Percentiles rank a stretch among this genome's conserved stretches.
These are phyloP conservation scores for Hippocampus barbouri DNA, from an alignment of 2,113 vertebrate genomes.

Conservation along the genomic window DNA sequence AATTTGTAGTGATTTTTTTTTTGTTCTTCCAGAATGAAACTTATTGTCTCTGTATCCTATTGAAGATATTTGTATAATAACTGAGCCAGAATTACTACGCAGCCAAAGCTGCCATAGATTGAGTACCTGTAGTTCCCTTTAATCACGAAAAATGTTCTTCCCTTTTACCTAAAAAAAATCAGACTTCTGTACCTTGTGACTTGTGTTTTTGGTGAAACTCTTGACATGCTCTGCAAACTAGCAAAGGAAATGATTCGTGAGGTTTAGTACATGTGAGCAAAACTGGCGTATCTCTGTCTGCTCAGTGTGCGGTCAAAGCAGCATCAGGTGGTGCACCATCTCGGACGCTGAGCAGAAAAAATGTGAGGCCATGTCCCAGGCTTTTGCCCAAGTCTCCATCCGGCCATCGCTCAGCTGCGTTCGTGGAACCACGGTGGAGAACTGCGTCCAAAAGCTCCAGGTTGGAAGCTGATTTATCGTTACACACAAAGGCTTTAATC, in stretches of 20 bases:
- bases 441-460: conserved; percentile 78
- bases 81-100: no score
- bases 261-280: no score
- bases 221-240: background rate
- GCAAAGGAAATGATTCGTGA: no score
- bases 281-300: background rate
- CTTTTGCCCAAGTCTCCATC: conserved; percentile 74
- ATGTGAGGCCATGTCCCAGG: conserved; percentile 78
- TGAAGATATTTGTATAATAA: no score
- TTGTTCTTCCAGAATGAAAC: no score
- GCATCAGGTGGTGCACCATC: conserved; percentile 83
- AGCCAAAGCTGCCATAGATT: no score
- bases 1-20: no score
- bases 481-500: background rate
- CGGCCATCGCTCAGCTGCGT: conserved; percentile 76
- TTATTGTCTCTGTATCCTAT: no score
- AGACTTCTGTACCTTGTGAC: background rate
- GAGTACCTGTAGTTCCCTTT: no score
- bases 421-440: conserved; percentile 46
- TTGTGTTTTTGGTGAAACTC: background rate
- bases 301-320: conserved; percentile 66
- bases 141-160: no score
- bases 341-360: conserved; percentile 78
- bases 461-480: conserved; percentile 62
- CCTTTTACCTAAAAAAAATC: no score